Evolutionary conservation across 2,797 vertebrate genomes (phyloP), one percentile per base, ranked within the genome.

Genomic region (Neoniphon sammara): DNA sequence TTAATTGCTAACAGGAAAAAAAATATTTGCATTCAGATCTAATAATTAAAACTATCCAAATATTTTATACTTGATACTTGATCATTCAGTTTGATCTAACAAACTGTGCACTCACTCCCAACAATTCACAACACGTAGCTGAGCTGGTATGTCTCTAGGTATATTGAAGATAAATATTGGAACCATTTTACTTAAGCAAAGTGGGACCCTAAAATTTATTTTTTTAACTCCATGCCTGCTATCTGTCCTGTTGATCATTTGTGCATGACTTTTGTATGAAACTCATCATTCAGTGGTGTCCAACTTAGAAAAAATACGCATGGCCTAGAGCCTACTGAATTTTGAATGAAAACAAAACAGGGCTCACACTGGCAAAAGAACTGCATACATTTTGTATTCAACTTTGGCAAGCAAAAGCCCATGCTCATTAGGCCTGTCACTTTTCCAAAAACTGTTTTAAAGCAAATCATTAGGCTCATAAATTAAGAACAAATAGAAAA

Each of bases 271-370:
- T 84, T 73, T 70, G 18, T 20, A 56, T 50, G 31, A 57, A 74
- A 76, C 75, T 79, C 14, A 60, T 9, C 39, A 30, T 78, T 61
- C 49, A 80, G 62, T 68, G 56, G 34, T 42, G 27, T 42, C 23
- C 36, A 65, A 49, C 66, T 80, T 56, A 75, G 31, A 76, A 70
- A 62, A 80, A 84, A 59, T 67, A 73, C 64, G 55, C 58, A 70
- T 66, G 34, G 68, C 59, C 46, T 70, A 39, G 2, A 84, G 80
- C 52, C 30, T 75, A 20, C 27, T 75, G 46, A 77, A 83, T 81
- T 81, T 70, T 86, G 66, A 77, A 88, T 81, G 64, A 82, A 61
- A 59, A 80, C 73, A 73, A 90, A 87, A 78, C 14, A 58, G 49
- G n/a, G 25, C 42, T n/a, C 59, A 27, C 20, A 70, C 30, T 81